Conservation (phyloP, 2,113 vertebrate genomes). For the Leptobrachium ailaonicum region DNA sequence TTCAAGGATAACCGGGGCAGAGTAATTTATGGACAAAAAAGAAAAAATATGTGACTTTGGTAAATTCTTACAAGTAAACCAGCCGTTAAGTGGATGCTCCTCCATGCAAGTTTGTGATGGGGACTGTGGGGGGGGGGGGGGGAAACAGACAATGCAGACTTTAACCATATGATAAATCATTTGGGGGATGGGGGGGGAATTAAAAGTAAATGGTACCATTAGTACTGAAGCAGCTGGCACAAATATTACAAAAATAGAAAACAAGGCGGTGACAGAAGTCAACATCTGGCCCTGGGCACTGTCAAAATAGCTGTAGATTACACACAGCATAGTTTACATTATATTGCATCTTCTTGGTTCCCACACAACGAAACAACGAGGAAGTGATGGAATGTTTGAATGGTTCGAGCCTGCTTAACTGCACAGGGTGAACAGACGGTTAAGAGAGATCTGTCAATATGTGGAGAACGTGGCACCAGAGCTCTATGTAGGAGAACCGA, state of each 20-base stretch:
- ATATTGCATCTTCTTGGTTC: constrained; percentile 23
- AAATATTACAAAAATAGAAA: neutral
- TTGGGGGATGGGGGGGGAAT: no score
- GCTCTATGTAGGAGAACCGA: no score
- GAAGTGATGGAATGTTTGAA: constrained; percentile 19
- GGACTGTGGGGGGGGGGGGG: no score
- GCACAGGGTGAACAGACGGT: no score
- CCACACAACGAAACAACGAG: constrained; percentile 17
- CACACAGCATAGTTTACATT: constrained; percentile 16
- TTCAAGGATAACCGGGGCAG: neutral
- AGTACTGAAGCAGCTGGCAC: no score
- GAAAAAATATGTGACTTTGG: neutral
- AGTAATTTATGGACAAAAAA: neutral
- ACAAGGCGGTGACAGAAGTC: neutral
- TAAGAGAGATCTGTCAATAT: no score
- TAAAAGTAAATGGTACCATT: no score
- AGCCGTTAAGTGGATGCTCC: no score
- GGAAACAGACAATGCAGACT: no score
- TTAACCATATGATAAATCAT: no score
- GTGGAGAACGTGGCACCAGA: no score
- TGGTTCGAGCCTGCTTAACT: neutral
- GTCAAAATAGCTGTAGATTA: constrained; percentile 29
- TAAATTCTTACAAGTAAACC: neutral
- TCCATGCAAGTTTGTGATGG: no score
- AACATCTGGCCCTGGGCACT: constrained; percentile 26